Conservation (phyloP, 2,113 vertebrate species). For the Empidonax traillii region DNA sequence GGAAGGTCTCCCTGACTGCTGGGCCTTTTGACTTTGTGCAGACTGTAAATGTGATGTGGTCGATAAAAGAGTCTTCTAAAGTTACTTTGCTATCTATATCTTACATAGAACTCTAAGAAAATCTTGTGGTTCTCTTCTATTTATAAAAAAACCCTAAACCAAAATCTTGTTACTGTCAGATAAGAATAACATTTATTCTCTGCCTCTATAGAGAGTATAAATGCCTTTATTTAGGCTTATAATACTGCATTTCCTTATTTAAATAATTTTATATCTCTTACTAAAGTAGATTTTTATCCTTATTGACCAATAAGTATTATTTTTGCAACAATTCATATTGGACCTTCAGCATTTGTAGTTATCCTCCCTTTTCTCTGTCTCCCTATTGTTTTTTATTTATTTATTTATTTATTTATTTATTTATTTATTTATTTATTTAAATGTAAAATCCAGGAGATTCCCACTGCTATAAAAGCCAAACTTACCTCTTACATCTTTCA, state of each 20-base stretch:
- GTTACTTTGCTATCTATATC: neutral
- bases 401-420: no score
- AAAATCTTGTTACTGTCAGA: neutral
- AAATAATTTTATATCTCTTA: neutral
- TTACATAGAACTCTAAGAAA: neutral
- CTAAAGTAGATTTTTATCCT: neutral
- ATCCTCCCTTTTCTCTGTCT: neutral
- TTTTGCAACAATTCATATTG: neutral
- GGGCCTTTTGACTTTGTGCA: neutral
- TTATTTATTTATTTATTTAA: neutral
- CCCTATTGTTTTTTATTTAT: no score
- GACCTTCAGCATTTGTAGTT: neutral
- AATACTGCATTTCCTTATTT: neutral
- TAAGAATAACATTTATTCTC: neutral
- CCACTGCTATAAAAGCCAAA: neutral
- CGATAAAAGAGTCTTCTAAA: neutral
- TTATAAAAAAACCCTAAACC: neutral
- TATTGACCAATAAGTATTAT: neutral
- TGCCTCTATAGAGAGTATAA: neutral
- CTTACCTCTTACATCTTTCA: neutral
- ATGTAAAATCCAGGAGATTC: neutral
- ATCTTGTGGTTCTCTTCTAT: neutral
- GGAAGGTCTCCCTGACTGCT: neutral
- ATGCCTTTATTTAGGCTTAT: neutral
- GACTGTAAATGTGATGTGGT: neutral